Conservation (phyloP, 2,113 vertebrate species). For the Lophius piscatorius region DNA sequence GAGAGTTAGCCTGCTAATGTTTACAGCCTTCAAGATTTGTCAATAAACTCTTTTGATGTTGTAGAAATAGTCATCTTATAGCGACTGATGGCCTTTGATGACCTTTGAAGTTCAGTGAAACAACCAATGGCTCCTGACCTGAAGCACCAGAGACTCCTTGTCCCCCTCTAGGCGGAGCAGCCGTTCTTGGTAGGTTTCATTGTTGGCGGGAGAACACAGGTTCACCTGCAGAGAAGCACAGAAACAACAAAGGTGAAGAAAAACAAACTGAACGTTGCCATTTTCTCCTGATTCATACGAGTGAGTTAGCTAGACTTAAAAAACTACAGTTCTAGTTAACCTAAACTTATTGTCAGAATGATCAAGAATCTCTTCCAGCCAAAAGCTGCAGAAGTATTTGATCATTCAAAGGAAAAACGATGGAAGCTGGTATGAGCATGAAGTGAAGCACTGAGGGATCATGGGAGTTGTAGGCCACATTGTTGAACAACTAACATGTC, state of each 20-base stretch:
- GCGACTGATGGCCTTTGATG: too few species aligned
- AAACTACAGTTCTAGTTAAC: background rate
- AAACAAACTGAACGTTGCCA: background rate
- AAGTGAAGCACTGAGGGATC: too few species aligned
- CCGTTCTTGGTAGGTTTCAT: constrained; percentile 92
- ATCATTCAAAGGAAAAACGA: background rate
- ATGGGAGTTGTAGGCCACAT: too few species aligned
- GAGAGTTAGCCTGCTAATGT: too few species aligned
- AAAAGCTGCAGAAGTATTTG: background rate
- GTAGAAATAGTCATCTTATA: too few species aligned
- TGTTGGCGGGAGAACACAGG: constrained; percentile 82
- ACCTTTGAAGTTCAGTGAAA: background rate
- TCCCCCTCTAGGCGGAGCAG: constrained; percentile 92
- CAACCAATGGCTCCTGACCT: constrained; percentile 77
- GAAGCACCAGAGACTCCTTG: constrained; percentile 92
- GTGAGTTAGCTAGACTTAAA: background rate
- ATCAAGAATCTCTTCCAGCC: background rate
- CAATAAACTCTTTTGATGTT: too few species aligned
- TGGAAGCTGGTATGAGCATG: background rate
- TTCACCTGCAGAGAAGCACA: constrained; percentile 78
- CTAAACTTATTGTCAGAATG: background rate
- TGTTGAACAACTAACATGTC: too few species aligned
- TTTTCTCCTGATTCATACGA: background rate
- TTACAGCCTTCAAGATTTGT: too few species aligned
- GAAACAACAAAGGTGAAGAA: background rate